phyloP scores from a whole-genome alignment of 2,797 vertebrate species.

The Arnoldichthys spilopterus region DNA sequence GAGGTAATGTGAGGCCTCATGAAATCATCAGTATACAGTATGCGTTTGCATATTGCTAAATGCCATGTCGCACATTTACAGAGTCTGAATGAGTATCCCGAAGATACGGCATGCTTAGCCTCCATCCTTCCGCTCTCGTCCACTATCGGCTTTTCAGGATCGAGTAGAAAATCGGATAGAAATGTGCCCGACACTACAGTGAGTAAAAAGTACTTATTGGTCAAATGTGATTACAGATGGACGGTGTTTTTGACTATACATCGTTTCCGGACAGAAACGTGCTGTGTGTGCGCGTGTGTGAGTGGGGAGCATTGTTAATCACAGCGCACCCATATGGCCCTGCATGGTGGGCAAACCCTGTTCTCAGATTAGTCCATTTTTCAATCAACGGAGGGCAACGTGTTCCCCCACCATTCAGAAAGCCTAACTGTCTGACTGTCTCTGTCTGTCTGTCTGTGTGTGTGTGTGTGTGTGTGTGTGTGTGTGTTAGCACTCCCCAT shows the following conservation, averaged over 20 bases:
- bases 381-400: conserved; percentile 55
- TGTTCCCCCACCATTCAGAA: conserved; percentile 36
- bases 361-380: conserved; percentile 52
- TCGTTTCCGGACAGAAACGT: conserved; percentile 28
- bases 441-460: conserved; percentile 27
- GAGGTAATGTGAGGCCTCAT: conserved; percentile 41
- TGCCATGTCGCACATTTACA: conserved; percentile 52
- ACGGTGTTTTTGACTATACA: conserved; percentile 31
- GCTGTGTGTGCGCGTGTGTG: not conserved
- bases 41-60: conserved; percentile 73
- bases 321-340: conserved; percentile 52
- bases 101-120: conserved; percentile 10
- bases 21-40: conserved; percentile 34
- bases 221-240: conserved; percentile 40
- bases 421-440: conserved; percentile 17
- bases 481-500: conserved; percentile 91
- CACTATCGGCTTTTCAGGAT: conserved; percentile 24
- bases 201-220: conserved; percentile 40
- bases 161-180: conserved; percentile 22
- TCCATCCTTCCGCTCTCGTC: not conserved
- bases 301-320: conserved; percentile 52
- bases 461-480: conserved; percentile 36
- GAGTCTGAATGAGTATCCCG: conserved; percentile 58
- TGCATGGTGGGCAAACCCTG: conserved; percentile 62
- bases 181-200: conserved; percentile 25